Evolutionary conservation across 2,888 invertebrate genomes (phyloP).

Genomic region (Thecocarcelia acutangulata): DNA sequence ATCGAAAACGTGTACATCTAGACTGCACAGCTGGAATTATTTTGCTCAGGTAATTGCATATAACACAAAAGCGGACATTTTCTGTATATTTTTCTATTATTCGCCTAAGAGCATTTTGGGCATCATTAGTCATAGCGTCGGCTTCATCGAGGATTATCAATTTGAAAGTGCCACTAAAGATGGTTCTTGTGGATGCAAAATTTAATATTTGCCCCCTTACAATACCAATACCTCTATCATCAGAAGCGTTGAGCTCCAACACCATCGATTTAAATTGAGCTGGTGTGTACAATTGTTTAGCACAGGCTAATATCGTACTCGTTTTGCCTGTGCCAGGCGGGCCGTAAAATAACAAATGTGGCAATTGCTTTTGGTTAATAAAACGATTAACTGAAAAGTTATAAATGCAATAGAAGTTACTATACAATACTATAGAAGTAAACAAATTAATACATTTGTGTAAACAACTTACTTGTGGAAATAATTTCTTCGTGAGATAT

Average conservation of each 20-base stretch:
- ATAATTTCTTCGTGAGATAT: constrained; percentile 99
- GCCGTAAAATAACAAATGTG: constrained; percentile 98
- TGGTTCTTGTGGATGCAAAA: constrained; percentile 97
- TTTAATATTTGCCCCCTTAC: constrained; percentile 96
- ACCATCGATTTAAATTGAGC: constrained; percentile 97
- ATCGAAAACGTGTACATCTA: constrained; percentile 97
- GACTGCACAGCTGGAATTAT: constrained; percentile 99
- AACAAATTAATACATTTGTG: too few relatives aligned
- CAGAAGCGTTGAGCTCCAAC: constrained; percentile 97
- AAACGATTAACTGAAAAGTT: constrained; percentile 88
- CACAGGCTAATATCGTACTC: constrained; percentile 97
- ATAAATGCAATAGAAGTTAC: neutral
- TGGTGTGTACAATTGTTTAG: constrained; percentile 93
- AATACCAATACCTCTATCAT: constrained; percentile 98
- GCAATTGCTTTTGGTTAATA: constrained; percentile 94
- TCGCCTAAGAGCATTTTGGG: constrained; percentile 97
- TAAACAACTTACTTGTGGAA: constrained; percentile 89
- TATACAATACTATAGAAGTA: neutral
- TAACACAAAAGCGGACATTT: constrained; percentile 98
- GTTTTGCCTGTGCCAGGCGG: constrained; percentile 99
- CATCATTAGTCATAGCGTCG: constrained; percentile 99
- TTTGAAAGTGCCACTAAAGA: constrained; percentile 96
- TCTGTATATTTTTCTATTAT: constrained; percentile 99
- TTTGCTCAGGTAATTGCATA: constrained; percentile 99
- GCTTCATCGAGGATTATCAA: constrained; percentile 98